These are phyloP conservation scores for Microcebus murinus DNA, from an alignment of 2,113 vertebrate species.

Conservation along the genomic window DNA sequence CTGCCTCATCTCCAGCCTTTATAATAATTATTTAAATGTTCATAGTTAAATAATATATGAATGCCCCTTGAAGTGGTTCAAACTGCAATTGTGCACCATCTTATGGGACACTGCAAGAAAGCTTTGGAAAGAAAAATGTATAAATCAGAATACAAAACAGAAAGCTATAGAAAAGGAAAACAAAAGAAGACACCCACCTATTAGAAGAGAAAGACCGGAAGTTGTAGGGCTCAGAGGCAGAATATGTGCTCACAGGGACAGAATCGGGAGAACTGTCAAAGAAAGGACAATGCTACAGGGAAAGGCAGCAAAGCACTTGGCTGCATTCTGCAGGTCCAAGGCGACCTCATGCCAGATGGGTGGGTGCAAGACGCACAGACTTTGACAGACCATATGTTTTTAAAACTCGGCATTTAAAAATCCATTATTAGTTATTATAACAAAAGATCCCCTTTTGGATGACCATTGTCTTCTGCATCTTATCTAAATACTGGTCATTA, in stretches of 20 bases:
- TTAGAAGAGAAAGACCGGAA: constrained; percentile 84
- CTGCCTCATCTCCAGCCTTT: not conserved
- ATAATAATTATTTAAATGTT: not conserved
- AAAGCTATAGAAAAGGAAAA: constrained; percentile 1
- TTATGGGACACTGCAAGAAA: not conserved
- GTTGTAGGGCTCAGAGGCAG: constrained; percentile 83
- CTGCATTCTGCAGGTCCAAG: not conserved
- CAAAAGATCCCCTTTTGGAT: not conserved
- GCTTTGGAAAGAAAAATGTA: constrained; percentile 1
- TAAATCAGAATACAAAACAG: not conserved
- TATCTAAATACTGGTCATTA: not conserved
- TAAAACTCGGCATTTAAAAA: not conserved
- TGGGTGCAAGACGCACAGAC: not conserved
- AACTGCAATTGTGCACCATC: not conserved
- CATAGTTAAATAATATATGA: not conserved
- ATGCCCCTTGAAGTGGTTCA: not conserved
- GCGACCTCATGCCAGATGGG: not conserved
- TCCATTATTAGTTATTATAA: not conserved
- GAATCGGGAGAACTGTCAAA: constrained; percentile 85
- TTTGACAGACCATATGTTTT: not conserved
- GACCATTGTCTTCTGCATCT: not conserved
- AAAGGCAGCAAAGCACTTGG: not conserved
- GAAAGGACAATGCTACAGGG: constrained; percentile 29
- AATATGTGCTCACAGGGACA: constrained; percentile 76
- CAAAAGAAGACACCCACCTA: constrained; percentile 83